Base-by-base conservation (phyloP, 2,113 vertebrate species). In the Mirounga angustirostris region DNA sequence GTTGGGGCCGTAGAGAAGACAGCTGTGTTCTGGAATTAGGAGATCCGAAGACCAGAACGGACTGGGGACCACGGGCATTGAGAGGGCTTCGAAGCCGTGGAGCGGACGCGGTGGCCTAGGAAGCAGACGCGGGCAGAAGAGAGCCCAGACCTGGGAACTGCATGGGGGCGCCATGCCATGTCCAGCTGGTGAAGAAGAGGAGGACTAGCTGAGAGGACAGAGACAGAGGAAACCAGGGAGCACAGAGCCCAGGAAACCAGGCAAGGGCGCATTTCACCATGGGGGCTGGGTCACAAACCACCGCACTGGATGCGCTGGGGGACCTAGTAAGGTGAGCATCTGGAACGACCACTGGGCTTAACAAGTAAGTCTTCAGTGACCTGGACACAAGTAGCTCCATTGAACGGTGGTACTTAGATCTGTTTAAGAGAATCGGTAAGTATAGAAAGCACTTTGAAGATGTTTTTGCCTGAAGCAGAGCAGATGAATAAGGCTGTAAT, bases 281-380 rank as follows among this genome's bases (percentile, higher is more conserved):
- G 46, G 19, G 56, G 4, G n/a, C n/a, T 14, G 56, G 14, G 2
- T 26, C 52, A 4, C 43, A 28, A 74, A 22, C 10, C 1, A 16
- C 33, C 1, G 2, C 36, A 11, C 24, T 14, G 15, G 69, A 71
- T 46, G 9, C 50, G 59, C 67, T 40, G 10, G 50, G 30, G 30
- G 13, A 22, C 63, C 43, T 36, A 28, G 26, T 36, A 26, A 61
- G 78, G 33, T 9, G 54, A 84, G 15, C 14, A 43, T 61, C 9
- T 33, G 10, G 33, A 74, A 15, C 12, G 79, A 43, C 19, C 19
- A 0, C 3, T 43, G 19, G 43, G 15, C 19, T 54, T 24, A 59
- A 61, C 5, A 18, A 0, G 2, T 4, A 71, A 18, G 22, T n/a
- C 67, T 56, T 1, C 58, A 7, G 15, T 22, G 21, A 56, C 28